Evolutionary conservation across 2,888 invertebrate genomes (phyloP).

Genomic region (Oligia fasciuncula): DNA sequence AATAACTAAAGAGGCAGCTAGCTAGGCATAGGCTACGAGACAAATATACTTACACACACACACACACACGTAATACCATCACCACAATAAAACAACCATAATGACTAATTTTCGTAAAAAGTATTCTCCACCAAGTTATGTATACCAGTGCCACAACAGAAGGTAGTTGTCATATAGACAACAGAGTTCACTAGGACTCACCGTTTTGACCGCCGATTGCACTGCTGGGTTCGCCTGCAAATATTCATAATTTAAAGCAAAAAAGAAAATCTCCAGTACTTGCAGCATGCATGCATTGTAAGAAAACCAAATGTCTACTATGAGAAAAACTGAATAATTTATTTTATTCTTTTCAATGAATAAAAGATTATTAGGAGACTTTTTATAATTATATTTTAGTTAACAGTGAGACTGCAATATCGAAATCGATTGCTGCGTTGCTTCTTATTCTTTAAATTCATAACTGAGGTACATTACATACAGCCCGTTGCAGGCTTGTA

Average conservation of each 20-base stretch:
- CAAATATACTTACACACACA: constrained; percentile 18
- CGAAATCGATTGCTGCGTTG: not conserved
- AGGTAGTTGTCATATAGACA: constrained; percentile 55
- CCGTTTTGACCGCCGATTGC: constrained; percentile 97
- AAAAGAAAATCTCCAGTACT: constrained; percentile 76
- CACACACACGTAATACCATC: constrained; percentile 54
- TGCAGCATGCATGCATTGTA: constrained; percentile 81
- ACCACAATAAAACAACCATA: constrained; percentile 48
- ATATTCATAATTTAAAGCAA: constrained; percentile 88
- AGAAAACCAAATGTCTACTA: constrained; percentile 43
- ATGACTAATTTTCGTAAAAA: constrained; percentile 44
- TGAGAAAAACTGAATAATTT: not conserved
- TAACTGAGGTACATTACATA: not conserved
- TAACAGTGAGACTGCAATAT: not conserved
- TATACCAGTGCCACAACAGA: constrained; percentile 66
- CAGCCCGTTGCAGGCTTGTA: not conserved
- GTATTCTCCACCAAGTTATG: constrained; percentile 78
- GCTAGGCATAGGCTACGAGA: constrained; percentile 2
- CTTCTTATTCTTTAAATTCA: not conserved
- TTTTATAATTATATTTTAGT: not conserved
- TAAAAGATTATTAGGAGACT: not conserved
- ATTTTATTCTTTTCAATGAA: not conserved
- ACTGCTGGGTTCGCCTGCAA: constrained; percentile 98
- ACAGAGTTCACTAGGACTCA: constrained; percentile 90
- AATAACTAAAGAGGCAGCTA: constrained; percentile 16